These are phyloP conservation scores for Apogon hyalosoma DNA, from an alignment of 2,797 vertebrate genomes.

Conservation along the genomic window DNA sequence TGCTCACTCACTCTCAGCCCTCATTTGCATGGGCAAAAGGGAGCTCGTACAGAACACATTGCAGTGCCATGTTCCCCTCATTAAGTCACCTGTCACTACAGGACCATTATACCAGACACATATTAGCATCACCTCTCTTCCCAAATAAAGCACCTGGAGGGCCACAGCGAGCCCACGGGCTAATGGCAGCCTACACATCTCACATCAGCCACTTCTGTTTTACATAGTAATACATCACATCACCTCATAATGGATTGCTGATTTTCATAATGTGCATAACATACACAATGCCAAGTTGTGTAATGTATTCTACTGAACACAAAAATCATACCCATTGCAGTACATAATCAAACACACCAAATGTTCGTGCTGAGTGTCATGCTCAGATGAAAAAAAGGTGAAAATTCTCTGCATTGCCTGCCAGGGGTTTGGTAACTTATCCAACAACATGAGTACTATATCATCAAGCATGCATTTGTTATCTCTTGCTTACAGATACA, in stretches of 20 bases:
- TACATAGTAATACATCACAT: constrained; percentile 57
- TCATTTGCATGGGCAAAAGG: constrained; percentile 73
- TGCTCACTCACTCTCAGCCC: constrained; percentile 58
- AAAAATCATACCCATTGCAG: constrained; percentile 68
- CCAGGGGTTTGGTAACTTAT: constrained; percentile 64
- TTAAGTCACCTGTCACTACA: constrained; percentile 81
- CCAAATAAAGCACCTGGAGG: constrained; percentile 72
- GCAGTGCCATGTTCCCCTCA: constrained; percentile 71
- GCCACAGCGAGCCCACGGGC: constrained; percentile 48
- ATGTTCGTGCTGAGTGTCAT: constrained; percentile 65
- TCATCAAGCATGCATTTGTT: constrained; percentile 67
- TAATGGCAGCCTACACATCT: constrained; percentile 67
- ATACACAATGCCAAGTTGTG: constrained; percentile 72
- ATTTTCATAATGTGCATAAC: constrained; percentile 75
- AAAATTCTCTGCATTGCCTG: constrained; percentile 62
- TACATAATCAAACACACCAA: constrained; percentile 72
- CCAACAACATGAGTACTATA: constrained; percentile 53
- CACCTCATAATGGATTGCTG: constrained; percentile 66
- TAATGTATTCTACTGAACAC: constrained; percentile 73
- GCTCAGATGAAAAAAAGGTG: constrained; percentile 42
- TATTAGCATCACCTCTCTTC: constrained; percentile 75
- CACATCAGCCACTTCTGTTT: constrained; percentile 68
- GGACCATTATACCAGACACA: constrained; percentile 70
- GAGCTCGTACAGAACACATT: constrained; percentile 57
- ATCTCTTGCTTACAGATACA: constrained; percentile 71